phyloP scores from a whole-genome alignment of 2,113 vertebrate genomes.

The Oryzias javanicus region DNA sequence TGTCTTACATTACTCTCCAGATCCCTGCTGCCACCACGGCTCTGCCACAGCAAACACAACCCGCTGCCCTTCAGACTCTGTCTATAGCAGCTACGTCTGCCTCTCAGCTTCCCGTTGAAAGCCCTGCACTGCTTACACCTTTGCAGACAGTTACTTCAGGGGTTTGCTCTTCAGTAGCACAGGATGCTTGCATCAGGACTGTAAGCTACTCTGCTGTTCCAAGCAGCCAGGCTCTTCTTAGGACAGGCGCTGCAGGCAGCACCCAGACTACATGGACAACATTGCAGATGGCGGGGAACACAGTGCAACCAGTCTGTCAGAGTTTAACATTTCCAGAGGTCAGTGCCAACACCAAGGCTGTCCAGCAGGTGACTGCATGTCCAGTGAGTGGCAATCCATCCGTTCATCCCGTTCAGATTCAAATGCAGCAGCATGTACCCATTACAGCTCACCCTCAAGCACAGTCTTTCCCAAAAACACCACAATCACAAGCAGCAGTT shows the following conservation, averaged over 20 bases:
- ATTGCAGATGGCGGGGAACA: slow-evolving; percentile 91
- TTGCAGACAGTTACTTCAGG: slow-evolving; percentile 35
- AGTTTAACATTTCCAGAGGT: slow-evolving; percentile 65
- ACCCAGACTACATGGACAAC: slow-evolving; percentile 98
- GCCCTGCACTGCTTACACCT: slow-evolving; percentile 18
- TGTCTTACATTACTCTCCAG: slow-evolving; percentile 78
- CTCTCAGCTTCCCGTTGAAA: slow-evolving; percentile 34
- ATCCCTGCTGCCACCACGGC: slow-evolving; percentile 66
- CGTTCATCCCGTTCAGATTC: slow-evolving; percentile 76
- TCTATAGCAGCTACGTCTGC: slow-evolving; percentile 47
- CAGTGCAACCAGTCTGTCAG: slow-evolving; percentile 91
- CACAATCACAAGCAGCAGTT: slow-evolving; percentile 61
- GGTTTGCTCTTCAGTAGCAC: slow-evolving; percentile 36
- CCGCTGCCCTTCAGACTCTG: slow-evolving; percentile 48
- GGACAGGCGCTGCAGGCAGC: slow-evolving; percentile 76
- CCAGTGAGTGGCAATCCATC: slow-evolving; percentile 76
- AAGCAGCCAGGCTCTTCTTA: slow-evolving; percentile 61
- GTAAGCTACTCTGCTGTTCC: slow-evolving; percentile 61
- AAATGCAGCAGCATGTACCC: slow-evolving; percentile 76
- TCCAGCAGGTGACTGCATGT: slow-evolving; percentile 74
- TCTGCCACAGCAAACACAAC: slow-evolving; percentile 58
- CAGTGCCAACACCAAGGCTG: slow-evolving; percentile 48
- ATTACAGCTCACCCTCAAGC: slow-evolving; percentile 60
- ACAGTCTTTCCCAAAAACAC: slow-evolving; percentile 53
- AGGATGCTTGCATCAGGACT: slow-evolving; percentile 44